Evolutionary conservation across 1,140 invertebrate species (phyloP).

Genomic region (Hestina assimilis): DNA sequence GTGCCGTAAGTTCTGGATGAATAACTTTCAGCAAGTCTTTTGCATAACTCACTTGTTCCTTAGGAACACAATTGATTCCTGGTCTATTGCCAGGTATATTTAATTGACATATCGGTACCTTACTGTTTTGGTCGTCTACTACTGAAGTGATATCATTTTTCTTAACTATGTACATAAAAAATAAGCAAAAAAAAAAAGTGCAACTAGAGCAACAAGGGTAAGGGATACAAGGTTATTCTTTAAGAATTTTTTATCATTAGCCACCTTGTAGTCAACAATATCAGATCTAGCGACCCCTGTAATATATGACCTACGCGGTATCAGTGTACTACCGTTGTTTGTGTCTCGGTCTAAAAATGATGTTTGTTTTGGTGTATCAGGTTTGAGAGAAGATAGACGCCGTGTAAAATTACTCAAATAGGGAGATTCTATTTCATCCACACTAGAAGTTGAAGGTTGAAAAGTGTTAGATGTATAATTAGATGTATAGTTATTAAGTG

Average conservation of each 20-base stretch:
- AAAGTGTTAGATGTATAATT: slow-evolving; percentile 54
- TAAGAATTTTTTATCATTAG: slow-evolving; percentile 72
- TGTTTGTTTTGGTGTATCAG: slow-evolving; percentile 62
- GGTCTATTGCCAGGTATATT: slow-evolving; percentile 69
- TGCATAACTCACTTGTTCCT: slow-evolving; percentile 79
- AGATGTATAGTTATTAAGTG: slow-evolving; percentile 49
- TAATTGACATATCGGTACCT: slow-evolving; percentile 79
- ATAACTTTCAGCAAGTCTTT: slow-evolving; percentile 80
- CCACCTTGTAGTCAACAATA: slow-evolving; percentile 70
- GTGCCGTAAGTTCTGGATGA: slow-evolving; percentile 79
- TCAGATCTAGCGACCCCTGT: slow-evolving; percentile 63
- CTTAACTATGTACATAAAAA: slow-evolving; percentile 83
- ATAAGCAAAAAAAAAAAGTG: slow-evolving; percentile 82
- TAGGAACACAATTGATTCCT: slow-evolving; percentile 80
- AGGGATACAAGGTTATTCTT: slow-evolving; percentile 83
- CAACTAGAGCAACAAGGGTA: slow-evolving; percentile 79
- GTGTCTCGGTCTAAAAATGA: slow-evolving; percentile 56
- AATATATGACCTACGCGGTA: slow-evolving; percentile 60
- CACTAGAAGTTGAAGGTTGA: slow-evolving; percentile 54
- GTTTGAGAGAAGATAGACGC: slow-evolving; percentile 78
- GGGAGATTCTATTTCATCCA: slow-evolving; percentile 80
- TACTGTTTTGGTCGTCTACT: slow-evolving; percentile 74
- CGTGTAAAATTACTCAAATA: slow-evolving; percentile 84
- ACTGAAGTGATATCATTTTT: slow-evolving; percentile 73
- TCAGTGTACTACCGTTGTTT: slow-evolving; percentile 59